Base-by-base conservation (phyloP, 2,888 invertebrate species). In the Lagria hirta region DNA sequence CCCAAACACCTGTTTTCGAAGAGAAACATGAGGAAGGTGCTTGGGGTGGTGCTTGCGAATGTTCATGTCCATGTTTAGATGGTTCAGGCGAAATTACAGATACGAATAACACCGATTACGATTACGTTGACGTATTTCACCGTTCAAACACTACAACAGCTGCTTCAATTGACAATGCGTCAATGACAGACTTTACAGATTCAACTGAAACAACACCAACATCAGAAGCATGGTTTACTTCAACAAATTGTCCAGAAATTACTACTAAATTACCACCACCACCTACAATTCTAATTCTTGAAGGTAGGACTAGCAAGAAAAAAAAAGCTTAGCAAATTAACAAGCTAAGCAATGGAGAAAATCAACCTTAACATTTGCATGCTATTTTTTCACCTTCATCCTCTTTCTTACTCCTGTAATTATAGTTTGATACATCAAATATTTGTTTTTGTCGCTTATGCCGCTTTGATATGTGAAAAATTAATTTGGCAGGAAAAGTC, bases 281-380 rank as follows among this genome's bases (percentile, higher is more conserved):
- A 72, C 82, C 81, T 66, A 76, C 86, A 70, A 87, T 89, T 74
- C 81, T 89, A 65, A 86, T 89, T 69, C 77, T 89, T 68, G 88
- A 89, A 89, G 89, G 89, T 89, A 79, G 73, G 71, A 42, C 35
- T n/a, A n/a, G n/a, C n/a, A n/a, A n/a, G n/a, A n/a, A n/a, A n/a
- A n/a, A n/a, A n/a, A n/a, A 35, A 47, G 50, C 52, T 55, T 50
- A 51, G 52, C 48, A 21, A 48, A 40, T 52, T 52, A 52, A 49
- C 34, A 38, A n/a, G 49, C 55, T 53, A 42, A 43, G 55, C 51
- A 26, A 36, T 22, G 41, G 36, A 48, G 15, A 48, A 27, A 32
- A 45, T 11, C 41, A 34, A 5, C 33, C 41, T 33, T 43, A 43
- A 41, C 33, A 43, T 18, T 43, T 43, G 43, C 43, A 43, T 43